These are phyloP conservation scores for Pyrgilauda ruficollis DNA, from an alignment of 2,113 vertebrate species.

Conservation along the genomic window DNA sequence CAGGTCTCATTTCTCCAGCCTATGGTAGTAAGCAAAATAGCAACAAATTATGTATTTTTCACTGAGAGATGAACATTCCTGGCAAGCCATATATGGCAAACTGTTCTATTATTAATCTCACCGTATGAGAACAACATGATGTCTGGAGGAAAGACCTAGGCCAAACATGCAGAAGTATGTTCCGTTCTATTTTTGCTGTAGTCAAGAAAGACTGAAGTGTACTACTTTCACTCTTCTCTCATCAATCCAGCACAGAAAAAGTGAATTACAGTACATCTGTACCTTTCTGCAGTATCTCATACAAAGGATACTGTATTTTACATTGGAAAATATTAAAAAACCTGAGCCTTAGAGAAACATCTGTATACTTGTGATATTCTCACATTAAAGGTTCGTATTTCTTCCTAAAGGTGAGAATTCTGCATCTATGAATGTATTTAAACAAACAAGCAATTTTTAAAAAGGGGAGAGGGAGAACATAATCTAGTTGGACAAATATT, in stretches of 20 bases:
- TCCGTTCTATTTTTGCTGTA: not conserved
- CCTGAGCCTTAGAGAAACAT: not conserved
- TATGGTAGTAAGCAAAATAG: not conserved
- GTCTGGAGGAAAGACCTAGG: not conserved
- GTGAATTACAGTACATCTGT: not conserved
- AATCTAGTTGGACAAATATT: not conserved
- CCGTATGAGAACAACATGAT: not conserved
- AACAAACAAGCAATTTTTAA: not conserved
- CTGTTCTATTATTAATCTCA: not conserved
- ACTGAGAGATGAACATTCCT: not conserved
- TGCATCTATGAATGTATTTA: not conserved
- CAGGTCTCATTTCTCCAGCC: not conserved
- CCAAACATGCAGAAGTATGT: not conserved
- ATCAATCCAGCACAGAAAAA: not conserved
- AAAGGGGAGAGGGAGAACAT: fast-evolving
- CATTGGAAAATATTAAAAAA: not conserved
- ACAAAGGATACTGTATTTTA: not conserved
- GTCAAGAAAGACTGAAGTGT: not conserved
- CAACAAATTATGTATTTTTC: not conserved
- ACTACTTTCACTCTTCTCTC: not conserved
- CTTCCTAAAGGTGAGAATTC: not conserved
- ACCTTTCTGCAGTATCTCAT: not conserved
- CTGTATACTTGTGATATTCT: not conserved
- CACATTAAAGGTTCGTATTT: not conserved
- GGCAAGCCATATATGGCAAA: not conserved